Evolutionary conservation across 1,140 invertebrate genomes (phyloP), one percentile per base, ranked within the genome.

Genomic region (Glossosoma conforme): DNA sequence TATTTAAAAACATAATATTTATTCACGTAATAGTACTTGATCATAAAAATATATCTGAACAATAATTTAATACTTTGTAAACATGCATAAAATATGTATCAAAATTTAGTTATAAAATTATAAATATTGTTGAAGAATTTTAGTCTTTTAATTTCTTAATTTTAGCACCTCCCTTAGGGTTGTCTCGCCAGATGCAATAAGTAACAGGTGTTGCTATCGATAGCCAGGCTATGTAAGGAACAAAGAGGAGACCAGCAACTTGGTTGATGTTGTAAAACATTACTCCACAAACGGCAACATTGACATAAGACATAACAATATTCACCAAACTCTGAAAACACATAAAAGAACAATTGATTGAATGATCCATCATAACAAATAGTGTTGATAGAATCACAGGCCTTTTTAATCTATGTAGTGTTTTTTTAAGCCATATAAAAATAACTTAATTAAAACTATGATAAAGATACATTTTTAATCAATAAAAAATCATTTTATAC

Each of bases 141-240:
- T 52, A 58, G 15, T 58, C 58, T 28, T 52, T 52, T 1, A 56
- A 18, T 18, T 58, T 55, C 22, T 44, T 57, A 20, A 58, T 57
- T 35, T 47, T 60, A 44, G 54, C 28, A 30, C 46, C 24, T 62
- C 53, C 44, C 40, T 63, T 53, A 14, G 64, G 71, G 59, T 86
- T 85, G 54, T 86, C 77, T 62, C 76, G 79, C 74, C 82, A 89
- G 33, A 89, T 75, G 19, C 66, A 70, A 52, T 82, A 87, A 48
- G 80, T 85, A 0, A 91, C 67, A 2, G 75, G 72, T 25, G 77
- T 70, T 9, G 88, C 89, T 44, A 88, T 76, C 2, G 78, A 75
- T n/a, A 83, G 64, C 89, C 89, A 94, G 2, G 77, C 80, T 2
- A 91, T 62, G 63, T 93, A 93, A 0, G 91, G 90, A 25, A 87